Percentiles rank a stretch among this genome's conserved stretches.
These are phyloP conservation scores for Emydura subglobosa DNA, from an alignment of 2,113 vertebrate species.

Conservation along the genomic window DNA sequence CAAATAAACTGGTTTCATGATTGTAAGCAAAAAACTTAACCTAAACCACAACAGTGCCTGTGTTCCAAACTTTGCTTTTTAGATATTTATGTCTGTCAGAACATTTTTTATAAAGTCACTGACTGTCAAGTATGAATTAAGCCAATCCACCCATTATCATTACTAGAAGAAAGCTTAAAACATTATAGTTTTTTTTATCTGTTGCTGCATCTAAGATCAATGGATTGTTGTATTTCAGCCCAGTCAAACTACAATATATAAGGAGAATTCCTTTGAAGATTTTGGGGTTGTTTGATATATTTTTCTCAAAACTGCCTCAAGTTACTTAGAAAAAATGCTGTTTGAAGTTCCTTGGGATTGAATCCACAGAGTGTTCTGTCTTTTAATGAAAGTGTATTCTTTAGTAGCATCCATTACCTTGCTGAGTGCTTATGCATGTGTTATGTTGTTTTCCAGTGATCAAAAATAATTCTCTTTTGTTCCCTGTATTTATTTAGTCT, in stretches of 20 bases:
- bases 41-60: neutral
- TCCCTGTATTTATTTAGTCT: neutral
- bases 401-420: constrained; percentile 8
- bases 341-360: constrained; percentile 16
- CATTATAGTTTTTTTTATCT: neutral
- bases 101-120: accelerated
- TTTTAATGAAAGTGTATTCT: constrained; percentile 19
- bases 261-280: constrained; percentile 29
- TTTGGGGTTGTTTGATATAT: neutral
- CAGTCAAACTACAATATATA: neutral
- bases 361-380: neutral
- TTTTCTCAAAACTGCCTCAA: constrained; percentile 20
- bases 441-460: neutral
- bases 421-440: neutral
- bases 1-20: neutral
- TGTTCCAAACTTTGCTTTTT: neutral
- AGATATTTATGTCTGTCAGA: neutral
- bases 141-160: accelerated
- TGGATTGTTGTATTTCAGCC: constrained; percentile 1
- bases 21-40: neutral
- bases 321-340: neutral
- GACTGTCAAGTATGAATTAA: neutral
- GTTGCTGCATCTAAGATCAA: neutral
- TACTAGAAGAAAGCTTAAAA: neutral
- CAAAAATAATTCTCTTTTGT: neutral